Conservation (phyloP, 2,888 invertebrate species). For the Stenodema calcarata region DNA sequence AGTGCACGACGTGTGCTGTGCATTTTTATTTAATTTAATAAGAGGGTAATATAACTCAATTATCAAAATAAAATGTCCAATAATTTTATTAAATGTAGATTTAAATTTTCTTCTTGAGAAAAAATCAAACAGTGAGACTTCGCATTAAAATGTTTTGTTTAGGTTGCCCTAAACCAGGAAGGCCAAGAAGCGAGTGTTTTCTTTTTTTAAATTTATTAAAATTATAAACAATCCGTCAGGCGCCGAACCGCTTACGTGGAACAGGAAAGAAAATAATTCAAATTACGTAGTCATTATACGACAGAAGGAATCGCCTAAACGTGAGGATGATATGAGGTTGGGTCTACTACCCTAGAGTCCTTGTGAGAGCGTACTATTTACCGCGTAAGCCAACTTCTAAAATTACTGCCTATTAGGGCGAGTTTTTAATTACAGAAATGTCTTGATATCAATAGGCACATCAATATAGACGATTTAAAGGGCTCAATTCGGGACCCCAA, state of each 20-base stretch:
- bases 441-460: too few species aligned
- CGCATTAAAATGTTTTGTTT: not conserved
- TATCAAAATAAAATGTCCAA: conserved; percentile 3
- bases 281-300: too few species aligned
- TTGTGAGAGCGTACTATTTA: too few species aligned
- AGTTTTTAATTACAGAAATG: too few species aligned
- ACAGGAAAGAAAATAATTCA: not conserved
- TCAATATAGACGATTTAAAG: too few species aligned
- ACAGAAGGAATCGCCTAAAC: too few species aligned
- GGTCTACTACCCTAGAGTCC: too few species aligned
- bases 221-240: not conserved
- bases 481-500: too few species aligned
- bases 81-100: not conserved
- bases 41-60: conserved; percentile 21
- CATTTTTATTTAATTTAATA: conserved; percentile 28
- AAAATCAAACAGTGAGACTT: not conserved
- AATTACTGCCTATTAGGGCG: too few species aligned
- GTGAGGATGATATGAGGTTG: not conserved
- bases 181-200: not conserved
- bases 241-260: not conserved
- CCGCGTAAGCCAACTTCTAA: too few species aligned
- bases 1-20: conserved; percentile 52
- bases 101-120: not conserved
- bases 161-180: not conserved
- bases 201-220: not conserved